phyloP scores from a whole-genome alignment of 2,113 vertebrate genomes.

The Aegypius monachus region DNA sequence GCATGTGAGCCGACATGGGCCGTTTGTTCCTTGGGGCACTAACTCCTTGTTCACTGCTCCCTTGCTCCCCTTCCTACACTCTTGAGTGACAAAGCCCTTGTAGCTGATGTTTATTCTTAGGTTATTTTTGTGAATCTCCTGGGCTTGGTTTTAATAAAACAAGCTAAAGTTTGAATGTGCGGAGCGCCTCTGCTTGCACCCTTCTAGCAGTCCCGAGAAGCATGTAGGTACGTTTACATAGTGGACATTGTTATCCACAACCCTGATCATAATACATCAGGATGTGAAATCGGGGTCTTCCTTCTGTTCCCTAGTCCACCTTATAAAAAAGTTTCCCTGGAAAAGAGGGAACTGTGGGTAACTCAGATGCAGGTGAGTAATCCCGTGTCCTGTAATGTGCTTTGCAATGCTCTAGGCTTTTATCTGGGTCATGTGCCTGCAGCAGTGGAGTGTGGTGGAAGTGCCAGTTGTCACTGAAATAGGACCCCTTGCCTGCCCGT shows the following conservation, averaged over 20 bases:
- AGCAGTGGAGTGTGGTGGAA: not conserved
- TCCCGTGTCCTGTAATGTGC: not conserved
- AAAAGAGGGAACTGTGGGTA: not conserved
- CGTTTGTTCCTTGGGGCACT: not conserved
- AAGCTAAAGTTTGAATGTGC: not conserved
- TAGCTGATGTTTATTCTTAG: not conserved
- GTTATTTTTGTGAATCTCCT: not conserved
- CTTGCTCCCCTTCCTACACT: not conserved
- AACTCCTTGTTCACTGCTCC: not conserved
- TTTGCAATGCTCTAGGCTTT: not conserved
- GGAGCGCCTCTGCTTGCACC: not conserved
- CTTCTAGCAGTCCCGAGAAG: not conserved
- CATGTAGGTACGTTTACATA: accelerated
- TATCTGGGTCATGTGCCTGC: accelerated
- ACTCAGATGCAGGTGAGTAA: not conserved
- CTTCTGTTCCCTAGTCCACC: not conserved
- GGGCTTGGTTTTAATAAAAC: not conserved
- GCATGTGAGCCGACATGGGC: accelerated
- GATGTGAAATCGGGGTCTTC: not conserved
- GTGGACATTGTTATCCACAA: not conserved
- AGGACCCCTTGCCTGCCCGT: not conserved
- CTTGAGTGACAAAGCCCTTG: not conserved
- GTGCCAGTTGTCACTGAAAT: not conserved
- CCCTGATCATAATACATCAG: not conserved
- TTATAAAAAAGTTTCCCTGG: not conserved